A percentile compares a stretch with the other conserved stretches of the same genome.
Evolutionary conservation across 1,140 invertebrate species (phyloP).

Genomic region (Solenopsis invicta): DNA sequence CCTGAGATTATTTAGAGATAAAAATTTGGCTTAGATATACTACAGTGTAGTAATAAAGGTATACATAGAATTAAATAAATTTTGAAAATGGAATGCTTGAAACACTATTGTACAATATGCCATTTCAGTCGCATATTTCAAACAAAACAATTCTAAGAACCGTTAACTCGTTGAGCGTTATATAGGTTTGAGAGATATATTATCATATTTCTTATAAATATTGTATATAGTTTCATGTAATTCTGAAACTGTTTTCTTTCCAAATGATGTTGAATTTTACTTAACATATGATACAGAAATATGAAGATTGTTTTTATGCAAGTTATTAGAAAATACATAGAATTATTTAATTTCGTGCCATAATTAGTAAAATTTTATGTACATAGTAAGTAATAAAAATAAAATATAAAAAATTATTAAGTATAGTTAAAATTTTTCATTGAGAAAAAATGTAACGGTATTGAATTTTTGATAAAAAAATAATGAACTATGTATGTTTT

Average conservation of each 20-base stretch:
- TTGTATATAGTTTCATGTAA: not conserved
- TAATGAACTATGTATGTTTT: slow-evolving; percentile 58
- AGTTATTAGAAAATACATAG: slow-evolving; percentile 7
- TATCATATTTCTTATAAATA: not conserved
- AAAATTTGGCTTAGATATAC: not conserved
- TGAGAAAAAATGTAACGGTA: not conserved
- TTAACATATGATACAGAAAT: not conserved
- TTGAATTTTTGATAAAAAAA: not conserved
- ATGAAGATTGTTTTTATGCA: slow-evolving; percentile 26
- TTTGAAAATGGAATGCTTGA: not conserved
- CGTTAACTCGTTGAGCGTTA: not conserved
- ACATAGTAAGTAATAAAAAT: slow-evolving; percentile 10
- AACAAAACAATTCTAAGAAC: not conserved
- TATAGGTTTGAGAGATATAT: not conserved
- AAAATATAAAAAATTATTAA: slow-evolving; percentile 6
- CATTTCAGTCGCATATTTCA: not conserved
- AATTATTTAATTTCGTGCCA: slow-evolving; percentile 4
- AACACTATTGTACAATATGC: not conserved
- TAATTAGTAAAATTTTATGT: slow-evolving; percentile 22
- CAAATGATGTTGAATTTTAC: not conserved
- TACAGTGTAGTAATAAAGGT: not conserved
- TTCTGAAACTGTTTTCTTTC: not conserved
- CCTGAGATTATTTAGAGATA: not conserved
- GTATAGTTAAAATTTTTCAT: not conserved
- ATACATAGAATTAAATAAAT: not conserved